A percentile compares a stretch with the other conserved stretches of the same genome.
Evolutionary conservation across 2,888 invertebrate species (phyloP).

Genomic region (Neoitamus cyanurus): DNA sequence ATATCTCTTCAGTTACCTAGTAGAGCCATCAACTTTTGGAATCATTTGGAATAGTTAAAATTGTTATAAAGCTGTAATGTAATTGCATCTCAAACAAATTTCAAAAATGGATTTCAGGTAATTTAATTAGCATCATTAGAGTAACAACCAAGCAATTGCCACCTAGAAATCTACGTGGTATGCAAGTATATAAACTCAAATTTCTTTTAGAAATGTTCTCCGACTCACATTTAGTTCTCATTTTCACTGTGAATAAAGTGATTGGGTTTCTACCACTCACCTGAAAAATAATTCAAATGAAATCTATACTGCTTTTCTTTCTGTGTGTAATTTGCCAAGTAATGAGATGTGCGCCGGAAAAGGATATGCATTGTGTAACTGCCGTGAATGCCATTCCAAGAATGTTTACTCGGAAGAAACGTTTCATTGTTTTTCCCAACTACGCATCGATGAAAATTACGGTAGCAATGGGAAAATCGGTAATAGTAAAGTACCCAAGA

Average conservation of each 20-base stretch:
- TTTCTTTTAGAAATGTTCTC: not conserved
- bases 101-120: too few species aligned
- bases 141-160: not conserved
- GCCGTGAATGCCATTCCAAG: slow-evolving; percentile 55
- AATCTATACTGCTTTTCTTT: not conserved
- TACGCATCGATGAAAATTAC: slow-evolving; percentile 61
- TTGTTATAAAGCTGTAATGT: too few species aligned
- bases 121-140: too few species aligned
- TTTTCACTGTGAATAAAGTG: not conserved
- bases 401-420: slow-evolving; percentile 60
- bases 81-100: too few species aligned
- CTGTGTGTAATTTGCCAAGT: not conserved
- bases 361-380: not conserved
- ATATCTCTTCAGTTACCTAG: too few species aligned
- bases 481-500: slow-evolving; percentile 58
- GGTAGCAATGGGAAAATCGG: slow-evolving; percentile 57
- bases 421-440: slow-evolving; percentile 61
- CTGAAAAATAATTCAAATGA: not conserved
- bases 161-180: not conserved
- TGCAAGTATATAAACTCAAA: not conserved
- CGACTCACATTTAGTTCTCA: not conserved
- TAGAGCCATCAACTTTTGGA: too few species aligned
- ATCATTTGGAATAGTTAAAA: too few species aligned
- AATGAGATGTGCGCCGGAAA: not conserved
- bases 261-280: not conserved